Evolutionary conservation across 2,113 vertebrate species (phyloP), one percentile per base, ranked within the genome.

Genomic region (Monarcha castaneiventris): DNA sequence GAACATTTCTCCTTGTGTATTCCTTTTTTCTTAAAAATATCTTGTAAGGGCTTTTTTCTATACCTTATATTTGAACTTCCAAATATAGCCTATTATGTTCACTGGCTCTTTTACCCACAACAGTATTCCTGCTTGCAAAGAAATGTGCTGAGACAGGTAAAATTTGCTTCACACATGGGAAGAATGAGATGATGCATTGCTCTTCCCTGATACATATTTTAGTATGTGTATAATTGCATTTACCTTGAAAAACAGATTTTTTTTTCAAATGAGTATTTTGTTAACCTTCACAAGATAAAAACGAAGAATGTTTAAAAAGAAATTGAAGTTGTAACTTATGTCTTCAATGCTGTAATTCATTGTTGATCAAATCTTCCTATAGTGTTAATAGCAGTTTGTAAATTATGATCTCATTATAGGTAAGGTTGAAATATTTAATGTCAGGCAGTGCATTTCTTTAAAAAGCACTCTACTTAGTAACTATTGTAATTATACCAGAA

Each of bases 381-480:
- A 62, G 44, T 81, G 91, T n/a, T 89, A 71, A 67, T 21, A 89
- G 74, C n/a, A 80, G 58, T 59, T 89, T 87, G 72, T 86, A 96
- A 90, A 78, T 75, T 9, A 44, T 80, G 88, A 84, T 95, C 76
- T 86, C 83, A 84, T 96, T 94, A 87, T 64, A 92, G 44, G 56
- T 90, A 86, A 94, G 56, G 64, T 29, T 93, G 85, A 95, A 80
- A 90, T 90, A 95, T 78, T 91, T 96, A 68, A 78, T 37, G 52
- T n/a, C 48, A 86, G 39, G 20, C 22, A 84, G 54, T 69, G 33
- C 75, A 81, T 86, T 92, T 92, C 92, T 90, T 93, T 89, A 43
- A 89, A 95, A 95, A 94, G 27, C 54, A 72, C 44, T 78, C 41
- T 88, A 56, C 64, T 81, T 94, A 81, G 37, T 77, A 89, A 88